Evolutionary conservation across 2,797 vertebrate species (phyloP), one percentile per base, ranked within the genome.

Genomic region (Buphagus erythrorhynchus): DNA sequence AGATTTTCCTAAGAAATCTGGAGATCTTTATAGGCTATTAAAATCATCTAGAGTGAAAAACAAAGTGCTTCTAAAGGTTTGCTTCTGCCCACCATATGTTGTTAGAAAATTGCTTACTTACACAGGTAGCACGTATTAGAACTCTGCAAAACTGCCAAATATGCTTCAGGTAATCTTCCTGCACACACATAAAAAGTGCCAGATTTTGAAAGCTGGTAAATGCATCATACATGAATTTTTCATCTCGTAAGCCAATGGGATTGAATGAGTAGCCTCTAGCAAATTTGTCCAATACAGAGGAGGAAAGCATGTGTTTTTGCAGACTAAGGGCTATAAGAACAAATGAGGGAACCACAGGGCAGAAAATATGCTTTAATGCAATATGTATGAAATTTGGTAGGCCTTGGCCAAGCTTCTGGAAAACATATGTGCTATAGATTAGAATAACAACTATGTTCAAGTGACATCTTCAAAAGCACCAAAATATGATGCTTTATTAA

Each of bases 221-320:
- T 88, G 21, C 28, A 86, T 86, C 89, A 63, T 49, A 66, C 61
- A 96, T 86, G 3, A 82, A 91, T 94, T 88, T 96, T 93, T 96
- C 69, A 91, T 84, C 52, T 93, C 33, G 1, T 46, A 92, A 94
- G 1, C 80, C 61, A 88, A 33, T 62, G 59, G 67, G 79, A 81
- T 51, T 95, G 73, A 78, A 21, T 73, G 54, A 78, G 62, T 59
- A 88, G 91, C 94, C 49, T 84, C 45, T 45, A 88, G 91, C 65
- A 94, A 46, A 46, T 66, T 49, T 84, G 66, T 79, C 67, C 77
- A 90, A 61, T 66, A 84, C 52, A 66, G 31, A 75, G 42, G 61
- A 90, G 59, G 51, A 18, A 91, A 90, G 45, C 20, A 10, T 22
- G 42, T 87, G 79, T 31, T 95, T 95, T 88, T 95, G 67, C 71